These are phyloP conservation scores for Ceratina australensis DNA, from an alignment of 1,140 invertebrate genomes.

Conservation along the genomic window DNA sequence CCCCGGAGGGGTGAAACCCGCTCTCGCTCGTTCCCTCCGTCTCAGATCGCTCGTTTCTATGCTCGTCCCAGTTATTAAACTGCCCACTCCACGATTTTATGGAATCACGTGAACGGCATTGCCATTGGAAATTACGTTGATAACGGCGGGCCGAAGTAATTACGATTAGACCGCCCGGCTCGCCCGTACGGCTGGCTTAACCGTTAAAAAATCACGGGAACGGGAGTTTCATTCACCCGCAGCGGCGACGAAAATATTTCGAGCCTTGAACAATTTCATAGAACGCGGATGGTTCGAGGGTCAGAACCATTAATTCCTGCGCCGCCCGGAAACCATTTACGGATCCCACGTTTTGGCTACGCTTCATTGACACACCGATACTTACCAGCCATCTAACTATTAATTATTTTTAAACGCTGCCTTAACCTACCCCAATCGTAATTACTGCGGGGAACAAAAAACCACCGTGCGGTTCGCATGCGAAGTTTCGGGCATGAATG, in stretches of 20 bases:
- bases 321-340: constrained; percentile 67
- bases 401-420: constrained; percentile 69
- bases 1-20: constrained; percentile 54
- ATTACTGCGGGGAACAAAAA: constrained; percentile 50
- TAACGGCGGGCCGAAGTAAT: constrained; percentile 12
- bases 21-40: constrained; percentile 35
- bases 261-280: constrained; percentile 27
- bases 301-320: constrained; percentile 69
- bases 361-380: constrained; percentile 67
- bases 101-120: constrained; percentile 40
- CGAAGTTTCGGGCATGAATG: background rate
- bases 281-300: constrained; percentile 44
- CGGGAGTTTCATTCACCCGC: background rate
- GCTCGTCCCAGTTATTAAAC: constrained; percentile 51
- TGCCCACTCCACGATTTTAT: constrained; percentile 12
- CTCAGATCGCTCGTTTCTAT: constrained; percentile 43
- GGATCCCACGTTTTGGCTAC: constrained; percentile 59
- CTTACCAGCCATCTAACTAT: constrained; percentile 69
- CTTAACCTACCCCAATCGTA: constrained; percentile 68
- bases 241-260: background rate
- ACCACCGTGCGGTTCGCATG: constrained; percentile 32
- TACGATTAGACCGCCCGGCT: background rate
- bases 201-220: background rate
- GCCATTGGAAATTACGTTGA: constrained; percentile 45
- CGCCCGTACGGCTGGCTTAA: background rate